These are phyloP conservation scores for Pyrochroa serraticornis DNA, from an alignment of 2,888 invertebrate species.

Conservation along the genomic window DNA sequence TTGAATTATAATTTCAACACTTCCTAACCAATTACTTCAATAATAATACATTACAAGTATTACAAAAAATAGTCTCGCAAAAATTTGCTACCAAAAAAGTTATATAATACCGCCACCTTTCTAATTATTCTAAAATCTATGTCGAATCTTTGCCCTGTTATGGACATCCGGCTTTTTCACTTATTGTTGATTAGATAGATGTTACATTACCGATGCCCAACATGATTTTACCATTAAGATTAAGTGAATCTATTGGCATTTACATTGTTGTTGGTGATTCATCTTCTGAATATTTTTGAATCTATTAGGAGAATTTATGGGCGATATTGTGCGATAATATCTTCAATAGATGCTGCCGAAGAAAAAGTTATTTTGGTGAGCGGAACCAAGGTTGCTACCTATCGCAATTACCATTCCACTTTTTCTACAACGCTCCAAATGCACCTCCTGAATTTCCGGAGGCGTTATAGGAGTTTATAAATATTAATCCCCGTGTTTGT, in stretches of 20 bases:
- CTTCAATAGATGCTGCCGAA: too few relatives aligned
- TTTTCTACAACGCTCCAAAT: too few relatives aligned
- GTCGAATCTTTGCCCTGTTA: conserved; percentile 10
- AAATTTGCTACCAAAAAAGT: conserved; percentile 1
- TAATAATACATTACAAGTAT: too few relatives aligned
- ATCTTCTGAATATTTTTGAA: too few relatives aligned
- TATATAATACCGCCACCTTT: conserved; percentile 12
- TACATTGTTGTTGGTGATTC: too few relatives aligned
- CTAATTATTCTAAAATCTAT: conserved; percentile 6
- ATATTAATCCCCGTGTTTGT: too few relatives aligned
- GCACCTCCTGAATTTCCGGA: too few relatives aligned
- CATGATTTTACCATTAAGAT: conserved; percentile 9
- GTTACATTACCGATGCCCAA: conserved; percentile 2
- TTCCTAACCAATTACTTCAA: too few relatives aligned
- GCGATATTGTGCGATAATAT: too few relatives aligned
- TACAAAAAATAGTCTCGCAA: too few relatives aligned
- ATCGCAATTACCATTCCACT: not conserved
- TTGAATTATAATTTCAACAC: too few relatives aligned
- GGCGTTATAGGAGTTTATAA: too few relatives aligned
- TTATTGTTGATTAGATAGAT: conserved; percentile 1
- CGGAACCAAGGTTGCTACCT: not conserved
- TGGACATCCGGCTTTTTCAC: conserved; percentile 7
- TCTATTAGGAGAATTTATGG: not conserved
- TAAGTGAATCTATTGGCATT: not conserved
- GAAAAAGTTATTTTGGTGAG: not conserved